Base-by-base conservation (phyloP, 2,113 vertebrate species). In the Scytalopus superciliaris region DNA sequence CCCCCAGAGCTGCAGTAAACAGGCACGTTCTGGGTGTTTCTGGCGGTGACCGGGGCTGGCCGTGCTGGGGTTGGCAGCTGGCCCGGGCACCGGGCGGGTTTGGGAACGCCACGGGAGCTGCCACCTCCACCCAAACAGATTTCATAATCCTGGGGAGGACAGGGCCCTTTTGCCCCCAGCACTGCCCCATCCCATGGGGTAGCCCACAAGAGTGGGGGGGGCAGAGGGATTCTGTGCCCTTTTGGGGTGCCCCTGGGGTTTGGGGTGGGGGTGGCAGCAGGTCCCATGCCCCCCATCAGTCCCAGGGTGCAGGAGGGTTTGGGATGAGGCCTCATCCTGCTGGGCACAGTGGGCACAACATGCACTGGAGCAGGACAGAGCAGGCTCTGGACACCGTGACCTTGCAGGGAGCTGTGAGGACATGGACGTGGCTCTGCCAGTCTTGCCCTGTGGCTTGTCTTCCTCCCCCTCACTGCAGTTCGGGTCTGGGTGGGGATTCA, bases 321-420 rank as follows among this genome's bases (percentile, higher is more conserved):
- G 30, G 39, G 19, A 3, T 22, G 22, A 33, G 72, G 52, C 37
- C 63, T 4, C 21, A 39, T 81, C 50, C 95, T 86, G 72, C 47
- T 0, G 1, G 31, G 55, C 53, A 11, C 0, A 1, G 9, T 1
- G 13, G 15, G 12, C n/a, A 31, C 6, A 0, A 8, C 1, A 7
- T 35, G 60, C 50, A 5, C 25, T 1, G 4, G 39, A 45, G n/a
- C 1, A 2, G 86, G 37, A 59, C 80, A 76, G 82, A 64, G 72
- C 1, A 2, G 53, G 84, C 39, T 70, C 35, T 1, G 1, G 57
- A 33, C 53, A 1, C 72, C 0, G 14, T 85, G 83, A 85, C 75
- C 87, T 85, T 86, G 92, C 6, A 7, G 75, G 56, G 66, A 84
- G 55, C 56, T 4, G 17, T 40, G 69, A 90, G 70, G 82, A 69